phyloP scores from a whole-genome alignment of 2,113 vertebrate genomes.

The Amazona guildingii region DNA sequence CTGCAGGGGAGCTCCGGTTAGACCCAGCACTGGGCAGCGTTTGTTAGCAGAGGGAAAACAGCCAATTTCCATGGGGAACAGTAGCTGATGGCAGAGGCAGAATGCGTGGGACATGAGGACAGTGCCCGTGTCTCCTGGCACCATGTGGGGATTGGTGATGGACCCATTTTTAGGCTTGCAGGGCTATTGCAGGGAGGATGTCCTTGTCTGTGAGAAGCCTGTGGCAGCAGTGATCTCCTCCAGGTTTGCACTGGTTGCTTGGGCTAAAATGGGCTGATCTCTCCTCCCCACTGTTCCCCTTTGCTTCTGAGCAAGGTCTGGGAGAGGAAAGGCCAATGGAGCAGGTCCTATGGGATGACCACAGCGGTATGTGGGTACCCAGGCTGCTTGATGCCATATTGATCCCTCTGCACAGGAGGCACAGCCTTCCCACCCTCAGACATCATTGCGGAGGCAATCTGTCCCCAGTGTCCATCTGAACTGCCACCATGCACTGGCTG shows the following conservation, averaged over 20 bases:
- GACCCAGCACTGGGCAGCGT: background rate
- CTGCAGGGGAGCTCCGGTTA: background rate
- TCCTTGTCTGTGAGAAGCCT: background rate
- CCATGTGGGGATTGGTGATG: background rate
- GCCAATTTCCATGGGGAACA: background rate
- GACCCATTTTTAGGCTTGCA: background rate
- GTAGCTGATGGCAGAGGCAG: background rate
- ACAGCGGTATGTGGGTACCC: background rate
- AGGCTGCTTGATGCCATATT: background rate
- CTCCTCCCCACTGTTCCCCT: rapidly evolving
- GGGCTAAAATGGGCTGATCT: background rate
- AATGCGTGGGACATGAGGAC: background rate
- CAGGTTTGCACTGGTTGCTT: background rate
- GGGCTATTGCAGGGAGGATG: background rate
- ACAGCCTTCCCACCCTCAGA: background rate
- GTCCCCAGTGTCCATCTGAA: background rate
- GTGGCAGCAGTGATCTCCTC: background rate
- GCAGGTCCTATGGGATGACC: background rate
- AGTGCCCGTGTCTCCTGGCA: background rate
- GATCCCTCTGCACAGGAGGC: background rate
- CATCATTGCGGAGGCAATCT: background rate
- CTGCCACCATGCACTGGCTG: background rate
- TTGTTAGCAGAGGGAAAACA: background rate
- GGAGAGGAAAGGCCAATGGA: background rate
- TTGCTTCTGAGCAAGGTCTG: background rate